These are phyloP conservation scores for Sula dactylatra DNA, from an alignment of 2,113 vertebrate species.

Conservation along the genomic window DNA sequence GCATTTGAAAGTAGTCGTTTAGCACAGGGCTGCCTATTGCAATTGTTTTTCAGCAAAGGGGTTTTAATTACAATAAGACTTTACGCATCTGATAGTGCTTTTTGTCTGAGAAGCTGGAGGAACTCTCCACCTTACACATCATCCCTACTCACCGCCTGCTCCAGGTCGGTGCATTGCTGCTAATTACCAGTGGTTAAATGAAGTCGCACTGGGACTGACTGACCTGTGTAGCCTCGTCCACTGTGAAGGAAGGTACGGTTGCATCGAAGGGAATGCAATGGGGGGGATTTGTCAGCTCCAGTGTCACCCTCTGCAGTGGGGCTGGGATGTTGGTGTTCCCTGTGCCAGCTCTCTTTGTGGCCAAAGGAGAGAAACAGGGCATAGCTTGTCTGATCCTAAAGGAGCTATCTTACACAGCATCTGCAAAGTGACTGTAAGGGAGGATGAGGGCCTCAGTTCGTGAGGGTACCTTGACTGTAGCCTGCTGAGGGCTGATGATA, in stretches of 20 bases:
- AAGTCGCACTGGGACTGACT: fast-evolving
- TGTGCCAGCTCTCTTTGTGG: neutral
- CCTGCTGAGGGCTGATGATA: neutral
- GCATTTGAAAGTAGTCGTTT: neutral
- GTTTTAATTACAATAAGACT: neutral
- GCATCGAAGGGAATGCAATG: neutral
- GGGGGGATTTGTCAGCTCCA: neutral
- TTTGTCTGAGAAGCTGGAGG: neutral
- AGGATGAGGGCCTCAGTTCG: neutral
- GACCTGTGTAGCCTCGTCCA: neutral
- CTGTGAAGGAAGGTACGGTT: neutral
- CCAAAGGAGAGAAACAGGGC: neutral
- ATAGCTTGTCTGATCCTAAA: neutral
- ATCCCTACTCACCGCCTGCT: fast-evolving
- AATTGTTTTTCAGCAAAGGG: neutral
- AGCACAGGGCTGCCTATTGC: neutral
- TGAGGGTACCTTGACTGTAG: neutral
- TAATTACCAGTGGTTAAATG: neutral
- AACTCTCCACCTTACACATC: neutral
- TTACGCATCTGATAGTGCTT: neutral
- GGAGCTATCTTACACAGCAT: neutral
- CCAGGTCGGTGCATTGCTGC: fast-evolving
- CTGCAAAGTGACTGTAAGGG: neutral
- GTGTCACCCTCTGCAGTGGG: neutral
- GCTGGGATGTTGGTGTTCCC: neutral